phyloP scores from a whole-genome alignment of 1,140 invertebrate genomes.

The Melipona quadrifasciata region DNA sequence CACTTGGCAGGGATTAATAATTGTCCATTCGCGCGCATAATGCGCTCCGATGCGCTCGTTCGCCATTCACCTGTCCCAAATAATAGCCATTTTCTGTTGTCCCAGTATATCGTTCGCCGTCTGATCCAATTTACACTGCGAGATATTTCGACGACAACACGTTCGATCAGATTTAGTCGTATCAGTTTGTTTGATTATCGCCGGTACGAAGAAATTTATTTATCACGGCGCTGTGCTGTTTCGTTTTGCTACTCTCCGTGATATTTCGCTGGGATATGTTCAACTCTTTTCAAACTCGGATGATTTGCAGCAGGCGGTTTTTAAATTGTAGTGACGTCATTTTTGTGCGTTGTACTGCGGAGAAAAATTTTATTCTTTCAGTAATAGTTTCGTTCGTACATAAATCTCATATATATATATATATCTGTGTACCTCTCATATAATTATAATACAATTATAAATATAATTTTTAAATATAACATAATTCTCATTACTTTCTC shows the following conservation, averaged over 20 bases:
- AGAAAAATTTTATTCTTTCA: no score
- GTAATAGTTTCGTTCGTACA: no score
- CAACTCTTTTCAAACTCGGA: not conserved
- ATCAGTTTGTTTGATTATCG: not conserved
- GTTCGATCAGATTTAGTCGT: no score
- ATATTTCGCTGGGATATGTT: not conserved
- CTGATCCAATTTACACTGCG: not conserved
- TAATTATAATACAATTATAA: no score
- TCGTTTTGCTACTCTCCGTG: not conserved
- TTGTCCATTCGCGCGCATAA: conserved; percentile 22
- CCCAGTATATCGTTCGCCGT: not conserved
- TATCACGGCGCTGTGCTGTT: not conserved
- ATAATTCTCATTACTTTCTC: no score
- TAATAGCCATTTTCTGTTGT: conserved; percentile 15
- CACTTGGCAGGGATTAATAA: conserved; percentile 37
- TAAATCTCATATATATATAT: no score
- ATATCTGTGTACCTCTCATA: no score
- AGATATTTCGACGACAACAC: not conserved
- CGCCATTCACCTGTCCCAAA: not conserved
- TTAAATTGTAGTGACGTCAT: no score
- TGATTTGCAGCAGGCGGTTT: not conserved
- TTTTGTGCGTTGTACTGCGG: not conserved
- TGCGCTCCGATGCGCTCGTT: conserved; percentile 8
- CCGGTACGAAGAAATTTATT: not conserved
- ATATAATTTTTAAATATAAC: no score